Percentiles rank a stretch among this genome's conserved stretches.
Conservation (phyloP, 2,888 invertebrate species). For the Brenthis ino region DNA sequence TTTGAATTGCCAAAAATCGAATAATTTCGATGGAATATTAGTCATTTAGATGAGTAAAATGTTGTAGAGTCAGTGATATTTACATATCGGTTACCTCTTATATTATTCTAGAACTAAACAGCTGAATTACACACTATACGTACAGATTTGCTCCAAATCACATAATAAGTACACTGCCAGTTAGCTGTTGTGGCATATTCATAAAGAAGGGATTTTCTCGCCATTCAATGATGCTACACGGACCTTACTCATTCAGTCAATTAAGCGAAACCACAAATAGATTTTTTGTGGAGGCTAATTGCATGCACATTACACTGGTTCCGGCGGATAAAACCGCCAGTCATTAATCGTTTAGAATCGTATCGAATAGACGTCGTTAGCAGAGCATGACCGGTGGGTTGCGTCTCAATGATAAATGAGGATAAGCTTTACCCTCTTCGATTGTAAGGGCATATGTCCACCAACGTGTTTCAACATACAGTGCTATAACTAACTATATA, state of each 20-base stretch:
- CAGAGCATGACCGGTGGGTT: conserved; percentile 27
- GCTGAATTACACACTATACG: too few relatives aligned
- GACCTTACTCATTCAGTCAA: conserved; percentile 13
- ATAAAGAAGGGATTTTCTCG: background rate
- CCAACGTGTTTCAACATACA: background rate
- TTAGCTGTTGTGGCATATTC: too few relatives aligned
- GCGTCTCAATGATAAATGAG: conserved; percentile 33
- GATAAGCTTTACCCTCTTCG: conserved; percentile 22
- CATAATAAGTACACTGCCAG: too few relatives aligned
- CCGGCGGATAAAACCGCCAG: conserved; percentile 27
- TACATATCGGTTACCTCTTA: too few relatives aligned
- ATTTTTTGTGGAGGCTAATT: conserved; percentile 20
- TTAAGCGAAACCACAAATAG: conserved; percentile 18
- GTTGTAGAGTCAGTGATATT: too few relatives aligned
- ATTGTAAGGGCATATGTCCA: conserved; percentile 8
- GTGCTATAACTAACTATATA: too few relatives aligned
- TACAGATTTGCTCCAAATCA: too few relatives aligned
- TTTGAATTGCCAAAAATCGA: too few relatives aligned
- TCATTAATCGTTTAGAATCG: conserved; percentile 32
- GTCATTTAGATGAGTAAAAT: too few relatives aligned
- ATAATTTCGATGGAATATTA: too few relatives aligned
- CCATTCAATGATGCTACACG: background rate
- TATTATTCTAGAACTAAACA: too few relatives aligned
- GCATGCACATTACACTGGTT: conserved; percentile 24
- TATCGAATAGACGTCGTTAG: conserved; percentile 32